A percentile compares a stretch with the other conserved stretches of the same genome.
Evolutionary conservation across 2,113 vertebrate species (phyloP).

Genomic region (Sander vitreus): DNA sequence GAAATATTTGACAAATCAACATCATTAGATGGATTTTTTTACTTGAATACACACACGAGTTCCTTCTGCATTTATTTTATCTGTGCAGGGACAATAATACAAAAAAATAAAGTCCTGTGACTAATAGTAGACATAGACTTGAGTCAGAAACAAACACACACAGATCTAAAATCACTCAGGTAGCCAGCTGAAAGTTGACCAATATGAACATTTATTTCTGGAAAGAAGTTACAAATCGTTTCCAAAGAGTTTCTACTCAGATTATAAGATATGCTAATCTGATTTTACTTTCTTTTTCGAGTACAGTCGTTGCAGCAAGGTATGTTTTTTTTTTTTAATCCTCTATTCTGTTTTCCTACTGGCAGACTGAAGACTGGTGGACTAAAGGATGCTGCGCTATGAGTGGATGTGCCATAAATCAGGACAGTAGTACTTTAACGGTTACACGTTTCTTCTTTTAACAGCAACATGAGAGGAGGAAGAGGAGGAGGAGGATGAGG

Average conservation of each 20-base stretch:
- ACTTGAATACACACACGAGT: neutral
- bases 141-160: conserved; percentile 5
- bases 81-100: neutral
- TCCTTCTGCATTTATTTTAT: neutral
- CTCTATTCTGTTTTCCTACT: conserved; percentile 77
- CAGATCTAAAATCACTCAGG: neutral
- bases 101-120: neutral
- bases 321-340: conserved; percentile 62
- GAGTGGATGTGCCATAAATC: conserved; percentile 59
- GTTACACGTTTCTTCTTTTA: conserved; percentile 70
- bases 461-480: conserved; percentile 52
- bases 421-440: conserved; percentile 53
- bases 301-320: conserved; percentile 77
- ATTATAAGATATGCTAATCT: conserved; percentile 77
- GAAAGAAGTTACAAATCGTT: conserved; percentile 87
- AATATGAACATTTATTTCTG: conserved; percentile 89
- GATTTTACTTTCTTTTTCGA: conserved; percentile 67
- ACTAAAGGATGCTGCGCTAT: conserved; percentile 70
- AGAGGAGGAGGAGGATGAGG: conserved; percentile 2
- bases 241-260: conserved; percentile 85
- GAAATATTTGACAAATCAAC: too few species aligned
- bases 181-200: conserved; percentile 70
- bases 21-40: neutral
- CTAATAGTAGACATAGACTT: neutral
- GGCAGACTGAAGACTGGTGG: conserved; percentile 65